phyloP scores from a whole-genome alignment of 2,113 vertebrate species.

The Poicephalus gulielmi region DNA sequence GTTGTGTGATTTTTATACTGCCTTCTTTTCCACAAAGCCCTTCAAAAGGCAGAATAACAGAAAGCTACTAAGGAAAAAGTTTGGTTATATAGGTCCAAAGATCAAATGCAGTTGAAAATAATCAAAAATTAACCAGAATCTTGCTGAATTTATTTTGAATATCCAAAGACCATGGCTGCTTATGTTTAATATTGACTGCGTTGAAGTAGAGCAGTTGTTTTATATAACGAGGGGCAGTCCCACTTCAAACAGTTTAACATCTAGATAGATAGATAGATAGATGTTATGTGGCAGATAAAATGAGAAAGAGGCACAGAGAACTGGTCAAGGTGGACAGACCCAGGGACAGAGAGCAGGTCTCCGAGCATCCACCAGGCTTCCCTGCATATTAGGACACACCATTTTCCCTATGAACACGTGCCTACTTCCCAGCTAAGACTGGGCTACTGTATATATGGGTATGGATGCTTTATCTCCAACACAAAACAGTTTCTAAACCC shows the following conservation, averaged over 20 bases:
- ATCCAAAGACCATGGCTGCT: not conserved
- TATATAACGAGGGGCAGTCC: not conserved
- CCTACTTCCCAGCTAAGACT: not conserved
- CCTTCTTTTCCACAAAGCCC: conserved; percentile 62
- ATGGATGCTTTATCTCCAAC: not conserved
- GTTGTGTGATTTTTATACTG: conserved; percentile 61
- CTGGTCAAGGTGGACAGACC: not conserved
- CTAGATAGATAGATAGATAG: not conserved
- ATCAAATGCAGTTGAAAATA: not conserved
- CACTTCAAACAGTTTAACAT: not conserved
- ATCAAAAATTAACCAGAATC: conserved; percentile 19
- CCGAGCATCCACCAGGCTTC: not conserved
- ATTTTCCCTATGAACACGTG: fast-evolving
- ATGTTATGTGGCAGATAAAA: fast-evolving
- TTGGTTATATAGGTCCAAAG: conserved; percentile 34
- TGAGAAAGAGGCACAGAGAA: not conserved
- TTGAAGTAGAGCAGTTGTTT: not conserved
- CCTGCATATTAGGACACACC: not conserved
- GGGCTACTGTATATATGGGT: not conserved
- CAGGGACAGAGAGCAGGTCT: not conserved
- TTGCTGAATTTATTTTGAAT: not conserved
- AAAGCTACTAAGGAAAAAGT: conserved; percentile 44
- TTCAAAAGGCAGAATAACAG: conserved; percentile 57
- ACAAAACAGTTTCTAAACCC: not conserved
- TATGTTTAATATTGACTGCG: not conserved